These are phyloP conservation scores for Terrapene triunguis DNA, from an alignment of 2,113 vertebrate species.

Conservation along the genomic window DNA sequence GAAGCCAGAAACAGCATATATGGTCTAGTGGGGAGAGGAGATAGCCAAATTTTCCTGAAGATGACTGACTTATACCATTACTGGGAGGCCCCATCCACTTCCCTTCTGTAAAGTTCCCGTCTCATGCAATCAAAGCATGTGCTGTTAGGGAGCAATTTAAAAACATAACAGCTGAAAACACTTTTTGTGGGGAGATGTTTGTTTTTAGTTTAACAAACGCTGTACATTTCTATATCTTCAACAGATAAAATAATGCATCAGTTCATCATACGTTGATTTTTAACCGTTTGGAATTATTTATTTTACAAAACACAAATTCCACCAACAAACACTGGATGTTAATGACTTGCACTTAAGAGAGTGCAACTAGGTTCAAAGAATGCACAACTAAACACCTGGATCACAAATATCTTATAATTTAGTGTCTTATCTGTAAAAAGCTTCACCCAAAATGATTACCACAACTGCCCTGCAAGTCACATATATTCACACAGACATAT, in stretches of 20 bases:
- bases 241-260: neutral
- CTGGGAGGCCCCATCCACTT: neutral
- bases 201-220: neutral
- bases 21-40: neutral
- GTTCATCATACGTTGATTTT: neutral
- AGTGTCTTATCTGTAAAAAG: neutral
- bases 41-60: neutral
- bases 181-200: neutral
- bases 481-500: neutral
- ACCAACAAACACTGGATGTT: neutral
- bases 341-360: neutral
- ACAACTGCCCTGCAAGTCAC: neutral
- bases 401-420: neutral
- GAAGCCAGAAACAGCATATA: conserved; percentile 11
- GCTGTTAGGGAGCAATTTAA: neutral
- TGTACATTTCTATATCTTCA: neutral
- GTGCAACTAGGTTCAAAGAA: neutral
- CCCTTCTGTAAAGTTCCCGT: neutral
- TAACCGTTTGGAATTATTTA: neutral
- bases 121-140: neutral
- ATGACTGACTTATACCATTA: neutral
- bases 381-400: neutral
- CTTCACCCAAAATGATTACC: neutral
- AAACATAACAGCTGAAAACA: neutral
- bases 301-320: neutral